phyloP scores from a whole-genome alignment of 1,140 invertebrate species.

The Nebria ingens region DNA sequence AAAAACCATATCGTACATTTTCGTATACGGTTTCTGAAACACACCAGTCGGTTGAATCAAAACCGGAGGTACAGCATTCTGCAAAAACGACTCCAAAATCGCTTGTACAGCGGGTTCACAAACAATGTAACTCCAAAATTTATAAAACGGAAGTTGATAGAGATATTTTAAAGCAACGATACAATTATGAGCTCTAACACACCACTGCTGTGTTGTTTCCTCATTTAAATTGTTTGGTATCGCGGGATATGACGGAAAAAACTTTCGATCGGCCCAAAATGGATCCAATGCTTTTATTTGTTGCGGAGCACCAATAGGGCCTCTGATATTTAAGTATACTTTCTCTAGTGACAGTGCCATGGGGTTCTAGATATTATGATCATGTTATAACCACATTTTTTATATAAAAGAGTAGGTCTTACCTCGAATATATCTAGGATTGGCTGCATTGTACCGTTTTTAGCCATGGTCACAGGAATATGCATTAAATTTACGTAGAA shows the following conservation, averaged over 20 bases:
- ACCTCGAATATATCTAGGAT: no score
- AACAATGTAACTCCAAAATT: constrained; percentile 3
- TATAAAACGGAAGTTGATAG: neutral
- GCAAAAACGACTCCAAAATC: neutral
- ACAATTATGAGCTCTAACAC: neutral
- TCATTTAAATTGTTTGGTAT: neutral
- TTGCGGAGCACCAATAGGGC: neutral
- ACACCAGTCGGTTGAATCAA: neutral
- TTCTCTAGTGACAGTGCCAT: neutral
- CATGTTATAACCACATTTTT: neutral
- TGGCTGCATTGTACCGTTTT: no score
- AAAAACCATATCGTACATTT: neutral
- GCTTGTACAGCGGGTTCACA: neutral
- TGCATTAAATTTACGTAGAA: no score
- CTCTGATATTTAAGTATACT: neutral
- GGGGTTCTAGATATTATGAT: neutral
- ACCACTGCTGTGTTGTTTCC: neutral
- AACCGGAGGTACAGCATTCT: neutral
- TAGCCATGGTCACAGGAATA: no score
- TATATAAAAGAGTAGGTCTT: neutral
- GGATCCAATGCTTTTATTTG: neutral
- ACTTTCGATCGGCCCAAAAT: neutral
- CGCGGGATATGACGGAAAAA: neutral
- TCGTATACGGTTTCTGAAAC: neutral
- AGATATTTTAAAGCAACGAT: neutral